Evolutionary conservation across 2,113 vertebrate genomes (phyloP).

Genomic region (Ophiodon elongatus): DNA sequence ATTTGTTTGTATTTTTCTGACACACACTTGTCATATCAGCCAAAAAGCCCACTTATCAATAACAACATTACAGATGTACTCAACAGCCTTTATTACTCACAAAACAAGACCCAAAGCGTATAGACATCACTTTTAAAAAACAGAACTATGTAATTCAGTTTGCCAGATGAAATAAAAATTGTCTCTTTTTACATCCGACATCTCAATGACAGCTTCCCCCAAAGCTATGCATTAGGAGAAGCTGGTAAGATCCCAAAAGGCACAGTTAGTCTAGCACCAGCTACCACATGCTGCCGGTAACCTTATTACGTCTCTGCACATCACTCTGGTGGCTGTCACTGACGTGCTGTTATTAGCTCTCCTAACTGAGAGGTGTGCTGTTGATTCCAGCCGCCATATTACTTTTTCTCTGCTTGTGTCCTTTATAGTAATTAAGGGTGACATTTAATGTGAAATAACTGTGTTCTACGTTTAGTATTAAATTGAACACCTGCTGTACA

Average conservation of each 20-base stretch:
- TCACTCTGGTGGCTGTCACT: constrained; percentile 75
- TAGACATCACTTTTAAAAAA: not conserved
- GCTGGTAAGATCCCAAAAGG: constrained; percentile 67
- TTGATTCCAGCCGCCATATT: constrained; percentile 51
- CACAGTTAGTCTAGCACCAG: constrained; percentile 65
- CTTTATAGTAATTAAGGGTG: constrained; percentile 38
- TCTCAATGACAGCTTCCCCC: constrained; percentile 64
- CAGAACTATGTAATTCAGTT: constrained; percentile 28
- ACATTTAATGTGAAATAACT: constrained; percentile 24
- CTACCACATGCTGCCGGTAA: constrained; percentile 73
- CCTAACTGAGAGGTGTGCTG: constrained; percentile 53
- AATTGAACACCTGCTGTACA: not conserved
- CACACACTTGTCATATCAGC: not conserved
- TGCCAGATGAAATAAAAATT: constrained; percentile 36
- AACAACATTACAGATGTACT: not conserved
- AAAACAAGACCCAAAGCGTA: not conserved
- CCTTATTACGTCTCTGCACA: constrained; percentile 79
- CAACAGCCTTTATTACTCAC: not conserved
- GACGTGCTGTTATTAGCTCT: constrained; percentile 68
- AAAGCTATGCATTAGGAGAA: constrained; percentile 51
- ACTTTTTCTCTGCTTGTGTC: constrained; percentile 43
- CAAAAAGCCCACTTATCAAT: not conserved
- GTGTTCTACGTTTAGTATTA: not conserved
- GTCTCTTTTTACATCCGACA: constrained; percentile 31
- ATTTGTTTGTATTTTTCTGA: not conserved